Conservation (phyloP, 2,888 invertebrate genomes). For the Phyllotreta cruciferae region DNA sequence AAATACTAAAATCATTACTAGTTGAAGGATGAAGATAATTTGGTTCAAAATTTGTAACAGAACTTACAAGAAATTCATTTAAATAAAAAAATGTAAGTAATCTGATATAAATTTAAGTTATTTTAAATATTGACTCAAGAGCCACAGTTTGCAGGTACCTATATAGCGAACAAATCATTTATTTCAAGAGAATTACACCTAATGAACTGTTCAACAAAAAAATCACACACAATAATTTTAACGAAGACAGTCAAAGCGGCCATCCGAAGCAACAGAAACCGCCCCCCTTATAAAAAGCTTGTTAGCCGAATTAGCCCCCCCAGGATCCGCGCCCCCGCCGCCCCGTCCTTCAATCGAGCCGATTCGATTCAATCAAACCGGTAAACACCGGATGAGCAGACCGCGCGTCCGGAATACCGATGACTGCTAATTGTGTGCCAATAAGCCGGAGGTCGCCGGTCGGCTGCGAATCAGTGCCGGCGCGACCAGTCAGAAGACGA, state of each 20-base stretch:
- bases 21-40: too few species aligned
- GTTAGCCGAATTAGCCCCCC: constrained; percentile 43
- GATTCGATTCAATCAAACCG: constrained; percentile 57
- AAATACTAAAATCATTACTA: too few species aligned
- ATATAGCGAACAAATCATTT: too few species aligned
- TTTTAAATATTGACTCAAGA: too few species aligned
- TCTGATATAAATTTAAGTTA: too few species aligned
- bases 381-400: constrained; percentile 53
- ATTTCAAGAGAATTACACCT: too few species aligned
- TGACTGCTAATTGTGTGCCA: constrained; percentile 60
- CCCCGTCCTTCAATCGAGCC: constrained; percentile 28
- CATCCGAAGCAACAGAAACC: constrained; percentile 28
- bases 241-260: background rate
- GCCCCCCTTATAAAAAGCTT: constrained; percentile 46
- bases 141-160: too few species aligned
- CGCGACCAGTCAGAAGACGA: constrained; percentile 52
- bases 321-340: too few species aligned
- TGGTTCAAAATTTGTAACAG: too few species aligned
- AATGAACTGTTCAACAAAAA: too few species aligned
- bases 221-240: background rate
- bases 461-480: constrained; percentile 38
- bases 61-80: too few species aligned
- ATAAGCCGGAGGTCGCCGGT: constrained; percentile 53
- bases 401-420: constrained; percentile 52
- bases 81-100: too few species aligned